Percentiles rank a stretch among this genome's conserved stretches.
Conservation (phyloP, 2,888 invertebrate genomes). For the Troides helena region DNA sequence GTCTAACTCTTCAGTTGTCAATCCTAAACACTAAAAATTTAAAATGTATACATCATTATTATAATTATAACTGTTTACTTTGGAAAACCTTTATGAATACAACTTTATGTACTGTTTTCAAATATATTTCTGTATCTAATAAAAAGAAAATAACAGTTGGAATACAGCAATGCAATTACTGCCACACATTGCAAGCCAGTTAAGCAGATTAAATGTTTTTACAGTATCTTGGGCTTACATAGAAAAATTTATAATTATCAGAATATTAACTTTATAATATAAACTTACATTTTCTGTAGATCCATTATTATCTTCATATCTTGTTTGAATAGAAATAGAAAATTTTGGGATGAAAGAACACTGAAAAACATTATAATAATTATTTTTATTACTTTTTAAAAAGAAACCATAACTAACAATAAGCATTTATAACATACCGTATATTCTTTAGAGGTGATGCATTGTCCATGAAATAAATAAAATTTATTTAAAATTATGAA, state of each 20-base stretch:
- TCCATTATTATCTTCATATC: constrained; percentile 94
- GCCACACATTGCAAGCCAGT: too few species aligned
- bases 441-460: constrained; percentile 79
- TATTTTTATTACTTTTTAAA: background rate
- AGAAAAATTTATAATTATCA: too few species aligned
- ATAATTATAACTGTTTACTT: too few species aligned
- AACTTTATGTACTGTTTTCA: too few species aligned
- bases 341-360: constrained; percentile 95
- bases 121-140: too few species aligned
- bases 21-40: constrained; percentile 84
- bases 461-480: constrained; percentile 54
- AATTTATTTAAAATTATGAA: constrained; percentile 5
- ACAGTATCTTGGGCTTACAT: background rate
- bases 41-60: background rate
- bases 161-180: too few species aligned
- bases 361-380: constrained; percentile 73
- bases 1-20: constrained; percentile 86
- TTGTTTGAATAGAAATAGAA: constrained; percentile 90
- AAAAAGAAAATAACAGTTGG: too few species aligned
- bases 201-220: background rate
- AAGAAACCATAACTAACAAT: background rate
- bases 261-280: background rate
- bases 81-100: too few species aligned
- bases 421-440: constrained; percentile 76
- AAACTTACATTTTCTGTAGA: constrained; percentile 90